Conservation (phyloP, 2,888 invertebrate genomes). For the Chrysolina oricalcia region DNA sequence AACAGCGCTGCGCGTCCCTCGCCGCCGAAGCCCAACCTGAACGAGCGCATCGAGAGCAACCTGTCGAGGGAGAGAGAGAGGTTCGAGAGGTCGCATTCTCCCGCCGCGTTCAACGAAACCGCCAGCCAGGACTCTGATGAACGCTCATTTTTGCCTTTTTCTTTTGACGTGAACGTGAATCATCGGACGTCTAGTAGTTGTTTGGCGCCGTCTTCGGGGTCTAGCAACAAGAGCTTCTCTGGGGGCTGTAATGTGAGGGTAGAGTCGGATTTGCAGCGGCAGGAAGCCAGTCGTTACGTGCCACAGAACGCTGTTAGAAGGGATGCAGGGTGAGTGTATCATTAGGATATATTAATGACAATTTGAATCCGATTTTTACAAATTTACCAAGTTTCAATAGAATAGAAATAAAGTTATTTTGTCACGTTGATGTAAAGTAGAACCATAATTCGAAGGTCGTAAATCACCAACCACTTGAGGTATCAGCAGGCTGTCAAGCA, state of each 20-base stretch:
- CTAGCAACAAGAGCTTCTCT: not conserved
- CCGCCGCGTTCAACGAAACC: not conserved
- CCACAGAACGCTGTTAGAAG: constrained; percentile 26
- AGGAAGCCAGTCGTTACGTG: constrained; percentile 22
- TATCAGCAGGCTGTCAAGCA: too few species aligned
- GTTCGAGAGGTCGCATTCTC: constrained; percentile 24
- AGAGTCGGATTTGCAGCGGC: not conserved
- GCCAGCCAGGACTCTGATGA: not conserved
- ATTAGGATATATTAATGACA: too few species aligned
- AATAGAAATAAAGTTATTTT: too few species aligned
- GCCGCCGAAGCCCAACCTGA: not conserved
- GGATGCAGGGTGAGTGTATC: not conserved
- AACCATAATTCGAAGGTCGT: too few species aligned
- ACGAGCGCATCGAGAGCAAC: constrained; percentile 30
- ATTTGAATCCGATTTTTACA: too few species aligned
- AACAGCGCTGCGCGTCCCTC: constrained; percentile 27
- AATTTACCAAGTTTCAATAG: too few species aligned
- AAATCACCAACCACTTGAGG: too few species aligned
- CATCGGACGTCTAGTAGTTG: not conserved
- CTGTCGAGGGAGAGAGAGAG: constrained; percentile 32
- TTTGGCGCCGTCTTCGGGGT: not conserved
- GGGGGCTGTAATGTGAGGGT: not conserved
- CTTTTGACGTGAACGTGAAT: not conserved
- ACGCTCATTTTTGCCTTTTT: not conserved
- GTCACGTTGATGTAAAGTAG: too few species aligned